Conservation (phyloP, 2,797 vertebrate species). For the Meriones psammophilus region DNA sequence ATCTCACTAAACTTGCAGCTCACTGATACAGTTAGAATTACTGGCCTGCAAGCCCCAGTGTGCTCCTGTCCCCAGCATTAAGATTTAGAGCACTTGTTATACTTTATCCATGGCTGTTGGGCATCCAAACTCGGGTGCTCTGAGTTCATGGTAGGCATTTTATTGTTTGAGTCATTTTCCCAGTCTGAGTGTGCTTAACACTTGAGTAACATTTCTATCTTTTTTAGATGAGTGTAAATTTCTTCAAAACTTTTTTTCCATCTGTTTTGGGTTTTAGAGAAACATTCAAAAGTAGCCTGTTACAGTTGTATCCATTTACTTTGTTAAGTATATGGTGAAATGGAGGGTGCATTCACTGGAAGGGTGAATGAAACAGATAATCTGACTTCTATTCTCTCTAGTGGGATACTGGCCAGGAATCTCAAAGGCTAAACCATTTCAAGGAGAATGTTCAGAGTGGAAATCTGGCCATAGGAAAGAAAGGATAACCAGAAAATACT, state of each 20-base stretch:
- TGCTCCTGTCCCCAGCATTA: background rate
- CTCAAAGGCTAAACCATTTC: background rate
- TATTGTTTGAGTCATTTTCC: background rate
- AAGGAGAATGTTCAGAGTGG: background rate
- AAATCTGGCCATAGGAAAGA: background rate
- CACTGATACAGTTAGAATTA: background rate
- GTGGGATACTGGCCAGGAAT: background rate
- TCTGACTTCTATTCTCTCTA: background rate
- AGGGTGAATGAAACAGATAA: background rate
- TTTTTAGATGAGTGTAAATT: background rate
- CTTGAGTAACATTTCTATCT: background rate
- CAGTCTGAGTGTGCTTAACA: background rate
- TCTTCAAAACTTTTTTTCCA: background rate
- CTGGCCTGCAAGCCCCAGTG: background rate
- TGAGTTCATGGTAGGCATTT: background rate
- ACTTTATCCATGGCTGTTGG: background rate
- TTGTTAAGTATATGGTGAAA: background rate
- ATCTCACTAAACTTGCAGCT: background rate
- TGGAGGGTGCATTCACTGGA: background rate
- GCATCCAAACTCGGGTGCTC: background rate
- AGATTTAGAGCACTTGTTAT: background rate
- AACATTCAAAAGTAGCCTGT: background rate
- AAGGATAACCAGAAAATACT: background rate
- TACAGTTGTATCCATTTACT: background rate
- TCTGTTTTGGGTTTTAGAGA: background rate